Percentiles rank a stretch among this genome's conserved stretches.
These are phyloP conservation scores for Brachyhypopomus gauderio DNA, from an alignment of 2,113 vertebrate genomes.

Conservation along the genomic window DNA sequence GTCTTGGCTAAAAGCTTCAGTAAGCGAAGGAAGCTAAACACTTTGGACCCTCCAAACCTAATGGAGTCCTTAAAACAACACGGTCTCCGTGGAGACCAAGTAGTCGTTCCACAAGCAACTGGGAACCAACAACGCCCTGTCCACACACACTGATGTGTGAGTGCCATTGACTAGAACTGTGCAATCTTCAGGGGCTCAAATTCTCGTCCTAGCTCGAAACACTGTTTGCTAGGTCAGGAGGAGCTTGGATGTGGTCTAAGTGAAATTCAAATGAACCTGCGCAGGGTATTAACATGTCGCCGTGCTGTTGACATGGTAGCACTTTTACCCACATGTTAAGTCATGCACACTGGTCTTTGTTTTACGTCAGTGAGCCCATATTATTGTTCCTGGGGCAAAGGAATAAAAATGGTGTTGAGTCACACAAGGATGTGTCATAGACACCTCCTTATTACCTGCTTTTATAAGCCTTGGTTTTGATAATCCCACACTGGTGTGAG, in stretches of 20 bases:
- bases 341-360: slow-evolving; percentile 9
- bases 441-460: not conserved
- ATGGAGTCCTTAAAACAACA: slow-evolving; percentile 57
- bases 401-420: slow-evolving; percentile 43
- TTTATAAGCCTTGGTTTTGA: slow-evolving; percentile 7
- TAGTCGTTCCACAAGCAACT: slow-evolving; percentile 52
- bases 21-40: slow-evolving; percentile 17
- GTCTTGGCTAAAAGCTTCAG: slow-evolving; percentile 22
- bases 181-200: slow-evolving; percentile 47
- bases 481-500: slow-evolving; percentile 4
- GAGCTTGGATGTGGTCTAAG: slow-evolving; percentile 36
- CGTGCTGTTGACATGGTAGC: not conserved
- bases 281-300: not conserved
- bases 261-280: not conserved
- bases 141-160: slow-evolving; percentile 45
- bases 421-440: slow-evolving; percentile 30
- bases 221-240: slow-evolving; percentile 46
- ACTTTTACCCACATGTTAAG: slow-evolving; percentile 20
- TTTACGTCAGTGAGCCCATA: slow-evolving; percentile 26
- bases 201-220: slow-evolving; percentile 21
- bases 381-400: slow-evolving; percentile 38
- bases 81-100: slow-evolving; percentile 41
- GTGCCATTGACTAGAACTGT: slow-evolving; percentile 50
- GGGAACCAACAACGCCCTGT: slow-evolving; percentile 51
- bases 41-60: slow-evolving; percentile 47